Base-by-base conservation (phyloP, 2,888 invertebrate species). In the Amaurobius ferox region DNA sequence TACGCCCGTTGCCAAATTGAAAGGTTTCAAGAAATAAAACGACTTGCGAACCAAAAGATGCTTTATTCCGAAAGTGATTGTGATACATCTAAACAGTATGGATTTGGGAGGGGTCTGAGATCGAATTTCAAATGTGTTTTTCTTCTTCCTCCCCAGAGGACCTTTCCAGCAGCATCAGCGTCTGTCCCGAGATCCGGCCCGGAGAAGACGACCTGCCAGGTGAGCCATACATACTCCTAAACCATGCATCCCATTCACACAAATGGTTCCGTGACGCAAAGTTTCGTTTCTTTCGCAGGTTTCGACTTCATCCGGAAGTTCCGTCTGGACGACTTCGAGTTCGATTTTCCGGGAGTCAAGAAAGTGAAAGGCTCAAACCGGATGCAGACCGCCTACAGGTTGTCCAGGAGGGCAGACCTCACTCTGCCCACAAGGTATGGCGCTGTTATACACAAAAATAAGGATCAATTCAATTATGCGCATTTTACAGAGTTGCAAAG, bases 301-400 rank as follows among this genome's bases (percentile, higher is more conserved):
- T 95, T 95, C 89, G 96, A 97, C 91, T 94, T 97, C 86, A 95
- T 97, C 87, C 94, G 95, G 16, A 94, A 94, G 88, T 96, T 95
- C 91, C 93, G 94, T 19, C 89, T 91, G 86, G 91, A 91, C 73
- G 89, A 89, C 71, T 90, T 93, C 71, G 93, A 93, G 78, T 92
- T 94, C 0, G 93, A 93, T 87, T 93, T 94, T 48, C 93, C 94
- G 0, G 95, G 95, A 0, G 93, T 96, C 0, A 93, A 93, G 7
- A 92, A 94, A 90, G 95, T 96, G 1, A 92, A 93, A 80, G 96
- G 96, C 0, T 95, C 96, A 0, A 95, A 94, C 90, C 93, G 94
- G 5, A 92, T 95, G 90, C 96, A 97, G 91, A 95, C 94, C 0
- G 96, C 96, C 0, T 97, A 95, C 90, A 93, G 95, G 89, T 93